Base-by-base conservation (phyloP, 2,888 invertebrate species). In the Eilema griseolum region DNA sequence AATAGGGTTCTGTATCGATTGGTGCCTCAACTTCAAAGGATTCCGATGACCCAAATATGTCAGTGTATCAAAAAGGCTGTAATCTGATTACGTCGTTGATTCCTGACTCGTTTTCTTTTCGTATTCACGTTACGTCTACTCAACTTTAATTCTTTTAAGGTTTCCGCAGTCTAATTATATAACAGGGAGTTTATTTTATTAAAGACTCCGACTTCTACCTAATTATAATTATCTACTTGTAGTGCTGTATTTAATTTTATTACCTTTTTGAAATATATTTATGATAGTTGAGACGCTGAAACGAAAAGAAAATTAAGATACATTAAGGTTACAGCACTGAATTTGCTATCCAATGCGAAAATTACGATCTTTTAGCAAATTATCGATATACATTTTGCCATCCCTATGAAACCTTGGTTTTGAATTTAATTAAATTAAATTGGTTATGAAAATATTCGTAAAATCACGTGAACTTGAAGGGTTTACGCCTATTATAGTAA, bases 11-110 rank as follows among this genome's bases (percentile, higher is more conserved):
- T 63, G 64, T 73, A 83, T 83, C 61, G 81, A 81, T 81, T 78
- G 46, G 61, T 57, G 23, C 5, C 71, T 64, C 69, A 78, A 85
- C 85, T 87, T 86, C 83, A 87, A 83, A 86, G 87, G 85, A 82
- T 85, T 85, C 83, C 80, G 72, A 76, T 83, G 85, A 82, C 86
- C 87, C 80, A 83, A 84, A 85, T 86, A 84, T 79, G 82, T 81
- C 83, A 74, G 71, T 72, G 75, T 85, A 84, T 84, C 77, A 79
- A 81, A 83, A 83, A 85, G 85, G 80, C 71, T 79, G 79, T 82
- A 83, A 83, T 83, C 83, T 76, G 85, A 87, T 86, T 84, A 85
- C 73, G 60, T 68, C 79, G 71, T 74, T 78, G 78, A 78, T 78
- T 79, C 78, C 69, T 73, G 64, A 57, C 67, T 69, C 72, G 72